Conservation (phyloP, 2,113 vertebrate species). For the Climacteris rufus region DNA sequence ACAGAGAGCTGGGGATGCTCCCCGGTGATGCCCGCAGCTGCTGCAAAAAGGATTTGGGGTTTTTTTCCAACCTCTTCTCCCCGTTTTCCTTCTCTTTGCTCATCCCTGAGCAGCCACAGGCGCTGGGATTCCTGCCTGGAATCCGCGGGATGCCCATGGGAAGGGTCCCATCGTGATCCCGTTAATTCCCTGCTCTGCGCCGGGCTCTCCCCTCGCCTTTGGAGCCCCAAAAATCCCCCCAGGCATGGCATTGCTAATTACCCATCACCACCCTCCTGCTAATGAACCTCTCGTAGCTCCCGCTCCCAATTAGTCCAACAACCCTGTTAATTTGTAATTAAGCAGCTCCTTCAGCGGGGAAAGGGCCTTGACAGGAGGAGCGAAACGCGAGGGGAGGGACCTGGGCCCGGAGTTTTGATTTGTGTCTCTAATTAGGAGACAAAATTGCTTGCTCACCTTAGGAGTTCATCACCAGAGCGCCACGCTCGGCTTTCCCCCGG, state of each 20-base stretch:
- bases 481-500: not conserved
- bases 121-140: not conserved
- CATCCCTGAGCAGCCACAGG: not conserved
- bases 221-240: not conserved
- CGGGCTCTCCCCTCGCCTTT: not conserved
- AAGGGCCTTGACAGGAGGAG: not conserved
- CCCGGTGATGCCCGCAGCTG: not conserved
- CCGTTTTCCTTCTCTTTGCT: not conserved
- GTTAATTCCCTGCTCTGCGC: not conserved
- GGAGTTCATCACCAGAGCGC: not conserved
- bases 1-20: not conserved
- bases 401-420: conserved; percentile 4
- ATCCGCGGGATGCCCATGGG: rapidly evolving
- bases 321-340: conserved; percentile 46
- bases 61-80: not conserved
- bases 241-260: not conserved
- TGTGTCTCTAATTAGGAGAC: not conserved
- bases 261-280: not conserved
- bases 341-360: not conserved
- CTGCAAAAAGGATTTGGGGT: not conserved
- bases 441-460: not conserved
- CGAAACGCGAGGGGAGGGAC: not conserved
- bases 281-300: not conserved
- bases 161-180: not conserved
- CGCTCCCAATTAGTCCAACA: not conserved